These are phyloP conservation scores for Scatophagus argus DNA, from an alignment of 2,113 vertebrate genomes.

Conservation along the genomic window DNA sequence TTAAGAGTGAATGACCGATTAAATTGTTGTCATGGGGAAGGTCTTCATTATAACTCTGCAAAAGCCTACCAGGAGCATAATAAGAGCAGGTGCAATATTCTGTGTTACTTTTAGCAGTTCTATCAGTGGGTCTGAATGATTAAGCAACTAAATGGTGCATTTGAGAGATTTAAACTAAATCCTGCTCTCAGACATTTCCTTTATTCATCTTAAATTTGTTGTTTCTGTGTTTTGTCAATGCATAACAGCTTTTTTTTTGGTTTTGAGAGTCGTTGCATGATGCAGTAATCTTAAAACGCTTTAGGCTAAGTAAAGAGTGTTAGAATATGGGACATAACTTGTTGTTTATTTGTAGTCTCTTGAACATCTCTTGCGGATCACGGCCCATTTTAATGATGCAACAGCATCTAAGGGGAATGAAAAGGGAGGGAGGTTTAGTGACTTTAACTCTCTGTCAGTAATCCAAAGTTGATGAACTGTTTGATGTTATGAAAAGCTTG, in stretches of 20 bases:
- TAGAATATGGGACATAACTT: conserved; percentile 38
- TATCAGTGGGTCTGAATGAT: background rate
- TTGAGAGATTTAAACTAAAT: conserved; percentile 1
- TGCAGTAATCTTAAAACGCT: background rate
- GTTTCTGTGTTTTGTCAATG: background rate
- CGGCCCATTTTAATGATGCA: conserved; percentile 48
- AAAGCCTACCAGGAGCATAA: background rate
- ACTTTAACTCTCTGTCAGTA: conserved; percentile 19
- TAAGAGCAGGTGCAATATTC: conserved; percentile 1
- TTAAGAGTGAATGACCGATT: conserved; percentile 18
- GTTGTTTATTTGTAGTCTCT: conserved; percentile 13
- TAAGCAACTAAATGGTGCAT: background rate
- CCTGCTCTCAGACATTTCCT: background rate
- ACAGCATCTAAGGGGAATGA: conserved; percentile 28
- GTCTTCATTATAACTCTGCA: conserved; percentile 16
- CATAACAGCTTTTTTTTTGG: background rate
- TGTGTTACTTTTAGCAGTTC: background rate
- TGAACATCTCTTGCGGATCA: conserved; percentile 41
- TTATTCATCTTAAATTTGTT: background rate
- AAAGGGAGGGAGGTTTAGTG: conserved; percentile 43
- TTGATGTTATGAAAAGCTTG: conserved; percentile 23
- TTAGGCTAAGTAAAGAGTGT: conserved; percentile 12
- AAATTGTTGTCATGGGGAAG: conserved; percentile 17
- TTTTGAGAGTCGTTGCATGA: background rate
- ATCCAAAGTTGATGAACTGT: conserved; percentile 28